Evolutionary conservation across 1,140 invertebrate species (phyloP).

Genomic region (Drosophila pallidifrons): DNA sequence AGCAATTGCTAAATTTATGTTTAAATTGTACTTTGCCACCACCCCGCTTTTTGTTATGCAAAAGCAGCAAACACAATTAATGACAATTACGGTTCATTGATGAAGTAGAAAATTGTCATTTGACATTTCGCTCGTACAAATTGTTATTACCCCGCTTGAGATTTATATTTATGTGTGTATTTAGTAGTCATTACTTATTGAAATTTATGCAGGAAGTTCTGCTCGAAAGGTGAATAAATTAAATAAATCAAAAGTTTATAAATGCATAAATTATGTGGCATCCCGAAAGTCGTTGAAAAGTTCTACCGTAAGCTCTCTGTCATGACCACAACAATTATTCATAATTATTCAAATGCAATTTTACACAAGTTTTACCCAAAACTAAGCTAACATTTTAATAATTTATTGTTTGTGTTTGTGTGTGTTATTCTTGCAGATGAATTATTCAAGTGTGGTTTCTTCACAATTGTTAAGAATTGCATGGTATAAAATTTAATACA

Average conservation of each 20-base stretch:
- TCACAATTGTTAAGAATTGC: neutral
- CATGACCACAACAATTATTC: constrained; percentile 27
- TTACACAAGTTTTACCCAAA: neutral
- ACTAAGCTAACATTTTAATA: constrained; percentile 10
- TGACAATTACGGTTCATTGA: constrained; percentile 52
- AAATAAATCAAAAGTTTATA: constrained; percentile 41
- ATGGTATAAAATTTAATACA: neutral
- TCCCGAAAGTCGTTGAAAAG: constrained; percentile 15
- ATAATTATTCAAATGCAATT: constrained; percentile 48
- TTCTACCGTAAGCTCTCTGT: constrained; percentile 18
- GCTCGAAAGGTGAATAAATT: constrained; percentile 35
- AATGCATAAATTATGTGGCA: constrained; percentile 42
- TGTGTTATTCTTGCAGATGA: neutral
- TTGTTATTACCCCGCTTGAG: constrained; percentile 19
- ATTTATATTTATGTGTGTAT: constrained; percentile 32
- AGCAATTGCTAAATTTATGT: constrained; percentile 47
- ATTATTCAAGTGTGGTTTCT: neutral
- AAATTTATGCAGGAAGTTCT: constrained; percentile 38
- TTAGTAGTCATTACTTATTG: constrained; percentile 30
- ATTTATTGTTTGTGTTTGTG: neutral
- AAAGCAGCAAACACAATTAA: constrained; percentile 45
- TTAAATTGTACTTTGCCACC: constrained; percentile 34
- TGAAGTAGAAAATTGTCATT: constrained; percentile 47
- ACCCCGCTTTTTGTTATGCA: constrained; percentile 26
- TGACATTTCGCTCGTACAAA: constrained; percentile 26